Evolutionary conservation across 2,888 invertebrate genomes (phyloP), one percentile per base, ranked within the genome.

Genomic region (Deroplatys truncata): DNA sequence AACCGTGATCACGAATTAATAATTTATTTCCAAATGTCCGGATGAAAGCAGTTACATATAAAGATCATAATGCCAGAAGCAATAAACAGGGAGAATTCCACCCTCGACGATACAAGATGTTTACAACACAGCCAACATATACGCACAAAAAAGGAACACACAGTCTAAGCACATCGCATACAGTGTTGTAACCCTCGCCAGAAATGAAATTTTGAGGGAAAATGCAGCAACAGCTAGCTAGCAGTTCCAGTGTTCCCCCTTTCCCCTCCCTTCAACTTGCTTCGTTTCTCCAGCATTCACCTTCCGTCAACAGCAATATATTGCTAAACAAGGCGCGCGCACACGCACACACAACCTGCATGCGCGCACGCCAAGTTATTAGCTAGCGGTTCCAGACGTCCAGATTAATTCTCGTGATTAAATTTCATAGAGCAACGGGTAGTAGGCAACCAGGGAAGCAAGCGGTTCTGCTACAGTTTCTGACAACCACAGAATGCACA

Each of bases 341-440:
- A 85, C 89, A 13, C 84, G 20, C 56, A 72, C 56, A 83, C 28
- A 49, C 29, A 84, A 84, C 88, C 72, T 89, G 82, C 89, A 82
- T 89, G 84, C 89, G 89, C 84, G 28, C 82, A 89, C 88, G 89
- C 89, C 88, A 89, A 89, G 90, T 91, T 91, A 91, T 91, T 91
- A 91, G 90, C 91, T 90, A 85, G 91, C 87, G 91, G 91, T 90
- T 91, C 90, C 91, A 91, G 91, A 91, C 91, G 91, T 91, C 91
- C 91, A 91, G 91, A 91, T 91, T 91, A 91, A 91, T 91, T 90
- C 91, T 89, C 91, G 90, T 91, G 91, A 91, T 91, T 91, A 91
- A 91, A 91, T 91, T 91, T 91, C 91, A 91, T 90, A 91, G 90
- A 90, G 89, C 90, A 90, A 87, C 90, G 89, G 88, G 90, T 89